A percentile compares a stretch with the other conserved stretches of the same genome.
Evolutionary conservation across 2,888 invertebrate genomes (phyloP).

Genomic region (Nomada ruficornis): DNA sequence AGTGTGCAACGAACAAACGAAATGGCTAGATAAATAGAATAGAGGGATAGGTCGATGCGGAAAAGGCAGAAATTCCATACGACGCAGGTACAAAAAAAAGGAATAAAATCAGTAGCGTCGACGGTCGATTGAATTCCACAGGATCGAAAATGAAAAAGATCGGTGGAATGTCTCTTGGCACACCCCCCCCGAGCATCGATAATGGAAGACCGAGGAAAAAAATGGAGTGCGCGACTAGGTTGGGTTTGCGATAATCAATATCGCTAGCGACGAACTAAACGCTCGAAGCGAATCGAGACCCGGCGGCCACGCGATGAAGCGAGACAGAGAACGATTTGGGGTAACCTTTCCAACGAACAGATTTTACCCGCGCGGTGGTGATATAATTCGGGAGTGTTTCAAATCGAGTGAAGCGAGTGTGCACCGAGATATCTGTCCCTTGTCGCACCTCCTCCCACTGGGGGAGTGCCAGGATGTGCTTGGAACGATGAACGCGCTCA

Average conservation of each 20-base stretch:
- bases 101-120: background rate
- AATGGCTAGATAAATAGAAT: constrained; percentile 43
- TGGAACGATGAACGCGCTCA: constrained; percentile 82
- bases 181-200: constrained; percentile 38
- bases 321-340: constrained; percentile 37
- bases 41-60: constrained; percentile 35
- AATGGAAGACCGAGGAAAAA: constrained; percentile 23
- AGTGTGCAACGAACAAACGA: constrained; percentile 45
- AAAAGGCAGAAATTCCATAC: constrained; percentile 8
- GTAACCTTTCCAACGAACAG: constrained; percentile 41
- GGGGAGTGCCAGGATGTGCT: constrained; percentile 84
- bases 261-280: constrained; percentile 48
- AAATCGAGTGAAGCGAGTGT: constrained; percentile 62
- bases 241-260: constrained; percentile 56
- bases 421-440: constrained; percentile 78
- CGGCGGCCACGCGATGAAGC: background rate
- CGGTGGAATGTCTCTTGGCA: constrained; percentile 5
- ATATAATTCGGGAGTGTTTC: constrained; percentile 71
- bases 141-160: background rate
- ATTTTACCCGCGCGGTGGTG: constrained; percentile 58
- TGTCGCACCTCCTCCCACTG: constrained; percentile 79
- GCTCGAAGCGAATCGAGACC: background rate
- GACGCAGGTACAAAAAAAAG: background rate
- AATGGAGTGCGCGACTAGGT: constrained; percentile 33
- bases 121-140: constrained; percentile 7